phyloP scores from a whole-genome alignment of 1,140 invertebrate genomes.

The Notospermus geniculatus region DNA sequence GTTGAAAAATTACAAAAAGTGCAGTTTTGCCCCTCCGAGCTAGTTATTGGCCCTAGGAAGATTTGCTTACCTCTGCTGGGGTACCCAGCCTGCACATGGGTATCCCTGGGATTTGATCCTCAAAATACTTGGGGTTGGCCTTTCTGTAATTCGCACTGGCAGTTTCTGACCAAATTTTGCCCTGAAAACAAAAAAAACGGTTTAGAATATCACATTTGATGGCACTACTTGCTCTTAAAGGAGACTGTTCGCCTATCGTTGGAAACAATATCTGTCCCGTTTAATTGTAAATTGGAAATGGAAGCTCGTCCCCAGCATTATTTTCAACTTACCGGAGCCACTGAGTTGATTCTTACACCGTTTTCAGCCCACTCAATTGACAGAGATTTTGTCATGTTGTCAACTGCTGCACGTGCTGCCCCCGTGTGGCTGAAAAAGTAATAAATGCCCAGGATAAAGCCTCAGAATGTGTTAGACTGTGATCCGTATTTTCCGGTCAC shows the following conservation, averaged over 20 bases:
- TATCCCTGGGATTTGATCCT: slow-evolving; percentile 33
- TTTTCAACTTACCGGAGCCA: slow-evolving; percentile 58
- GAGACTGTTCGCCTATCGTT: no score
- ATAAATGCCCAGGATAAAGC: slow-evolving; percentile 20
- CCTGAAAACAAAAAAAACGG: slow-evolving; percentile 29
- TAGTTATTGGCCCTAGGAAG: no score
- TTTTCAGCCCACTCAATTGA: slow-evolving; percentile 59
- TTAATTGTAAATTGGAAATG: no score
- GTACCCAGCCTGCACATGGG: slow-evolving; percentile 55
- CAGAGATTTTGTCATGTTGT: slow-evolving; percentile 60
- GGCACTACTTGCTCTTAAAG: no score
- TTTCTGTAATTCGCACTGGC: slow-evolving; percentile 56
- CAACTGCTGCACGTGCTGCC: slow-evolving; percentile 57
- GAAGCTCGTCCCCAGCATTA: no score
- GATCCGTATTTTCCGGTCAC: no score
- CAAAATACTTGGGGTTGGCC: slow-evolving; percentile 47
- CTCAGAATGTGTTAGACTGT: no score
- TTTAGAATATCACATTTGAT: neutral
- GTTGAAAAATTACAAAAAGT: no score
- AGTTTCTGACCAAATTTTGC: slow-evolving; percentile 55
- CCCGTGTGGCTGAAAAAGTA: slow-evolving; percentile 45
- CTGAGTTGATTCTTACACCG: slow-evolving; percentile 59
- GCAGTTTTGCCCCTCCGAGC: no score
- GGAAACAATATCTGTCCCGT: no score
- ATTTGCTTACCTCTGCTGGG: slow-evolving; percentile 54